Evolutionary conservation across 2,888 invertebrate species (phyloP).

Genomic region (Sphaerophoria rueppellii): DNA sequence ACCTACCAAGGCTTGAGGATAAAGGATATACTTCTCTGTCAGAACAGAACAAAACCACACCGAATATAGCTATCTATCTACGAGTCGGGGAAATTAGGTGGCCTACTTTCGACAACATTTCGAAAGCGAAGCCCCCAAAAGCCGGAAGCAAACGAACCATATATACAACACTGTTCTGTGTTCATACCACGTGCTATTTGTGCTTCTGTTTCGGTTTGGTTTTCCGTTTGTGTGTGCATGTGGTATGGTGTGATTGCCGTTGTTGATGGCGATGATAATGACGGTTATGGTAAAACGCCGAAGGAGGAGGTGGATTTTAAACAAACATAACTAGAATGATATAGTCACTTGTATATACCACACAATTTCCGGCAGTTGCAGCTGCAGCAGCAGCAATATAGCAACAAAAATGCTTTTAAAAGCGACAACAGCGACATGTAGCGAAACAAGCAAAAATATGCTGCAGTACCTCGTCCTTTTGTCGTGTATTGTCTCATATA

Average conservation of each 20-base stretch:
- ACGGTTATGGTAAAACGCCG: not conserved
- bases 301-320: constrained; percentile 39
- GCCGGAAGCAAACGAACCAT: constrained; percentile 65
- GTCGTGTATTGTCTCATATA: constrained; percentile 9
- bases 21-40: constrained; percentile 17
- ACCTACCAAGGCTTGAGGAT: not conserved
- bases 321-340: constrained; percentile 2
- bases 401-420: not conserved
- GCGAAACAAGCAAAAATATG: constrained; percentile 24
- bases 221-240: not conserved
- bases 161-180: not conserved
- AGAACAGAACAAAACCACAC: constrained; percentile 9
- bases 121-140: constrained; percentile 52
- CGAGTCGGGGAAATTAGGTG: constrained; percentile 63
- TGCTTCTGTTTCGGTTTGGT: constrained; percentile 5
- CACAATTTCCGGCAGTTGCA: constrained; percentile 66
- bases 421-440: constrained; percentile 25
- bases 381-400: constrained; percentile 36
- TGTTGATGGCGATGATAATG: constrained; percentile 12
- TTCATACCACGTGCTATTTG: constrained; percentile 51
- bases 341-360: constrained; percentile 12
- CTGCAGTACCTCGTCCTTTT: constrained; percentile 62
- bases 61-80: not conserved
- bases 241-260: constrained; percentile 19
- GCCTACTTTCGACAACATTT: constrained; percentile 65